phyloP scores from a whole-genome alignment of 2,888 invertebrate genomes.

The Chrysolina oricalcia region DNA sequence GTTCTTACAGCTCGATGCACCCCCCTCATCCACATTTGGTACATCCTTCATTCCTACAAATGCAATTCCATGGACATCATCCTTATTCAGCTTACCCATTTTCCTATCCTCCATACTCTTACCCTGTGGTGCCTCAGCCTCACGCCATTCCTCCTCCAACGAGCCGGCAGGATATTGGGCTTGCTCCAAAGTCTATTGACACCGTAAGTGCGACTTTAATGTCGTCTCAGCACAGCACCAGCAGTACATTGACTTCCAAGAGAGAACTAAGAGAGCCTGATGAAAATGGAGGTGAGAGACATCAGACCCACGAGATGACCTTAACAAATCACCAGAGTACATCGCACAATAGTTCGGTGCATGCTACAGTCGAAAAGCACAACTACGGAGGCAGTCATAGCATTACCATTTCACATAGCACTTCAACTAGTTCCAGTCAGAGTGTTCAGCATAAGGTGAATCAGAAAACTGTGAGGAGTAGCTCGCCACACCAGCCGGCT shows the following conservation, averaged over 20 bases:
- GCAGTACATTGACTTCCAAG: slow-evolving; percentile 82
- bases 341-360: slow-evolving; percentile 78
- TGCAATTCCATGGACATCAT: slow-evolving; percentile 76
- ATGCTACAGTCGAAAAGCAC: slow-evolving; percentile 79
- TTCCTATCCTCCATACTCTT: slow-evolving; percentile 82
- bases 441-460: slow-evolving; percentile 74
- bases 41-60: slow-evolving; percentile 79
- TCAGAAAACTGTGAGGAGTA: slow-evolving; percentile 68
- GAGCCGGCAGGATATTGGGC: slow-evolving; percentile 58
- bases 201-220: slow-evolving; percentile 82
- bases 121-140: slow-evolving; percentile 83
- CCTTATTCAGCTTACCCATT: slow-evolving; percentile 82
- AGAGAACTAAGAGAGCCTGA: slow-evolving; percentile 74
- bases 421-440: slow-evolving; percentile 79
- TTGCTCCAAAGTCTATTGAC: slow-evolving; percentile 63
- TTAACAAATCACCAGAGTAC: slow-evolving; percentile 80
- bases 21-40: slow-evolving; percentile 81
- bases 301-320: slow-evolving; percentile 79
- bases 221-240: slow-evolving; percentile 81
- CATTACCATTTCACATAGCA: slow-evolving; percentile 80
- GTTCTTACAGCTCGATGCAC: slow-evolving; percentile 78
- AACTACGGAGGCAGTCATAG: slow-evolving; percentile 73
- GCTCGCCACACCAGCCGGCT: slow-evolving; percentile 66
- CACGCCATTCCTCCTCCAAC: slow-evolving; percentile 81
- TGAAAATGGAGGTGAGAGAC: slow-evolving; percentile 73